phyloP scores from a whole-genome alignment of 1,140 invertebrate genomes.

The Bombus pascuorum region DNA sequence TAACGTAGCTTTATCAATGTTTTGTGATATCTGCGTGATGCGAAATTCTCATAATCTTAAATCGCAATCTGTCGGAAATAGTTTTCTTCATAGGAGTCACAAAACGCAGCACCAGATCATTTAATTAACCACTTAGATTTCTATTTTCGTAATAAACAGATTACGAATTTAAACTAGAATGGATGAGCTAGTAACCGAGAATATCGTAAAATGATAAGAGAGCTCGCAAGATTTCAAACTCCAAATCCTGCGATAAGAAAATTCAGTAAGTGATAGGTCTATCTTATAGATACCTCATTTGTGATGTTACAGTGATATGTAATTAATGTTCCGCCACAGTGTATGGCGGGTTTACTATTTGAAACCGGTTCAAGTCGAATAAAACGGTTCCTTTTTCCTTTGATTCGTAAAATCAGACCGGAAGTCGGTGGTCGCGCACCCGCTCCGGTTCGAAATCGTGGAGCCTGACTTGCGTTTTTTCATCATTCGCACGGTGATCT shows the following conservation, averaged over 20 bases:
- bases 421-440: conserved; percentile 55
- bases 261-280: neutral
- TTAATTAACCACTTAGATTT: too few relatives aligned
- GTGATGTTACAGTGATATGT: conserved; percentile 25
- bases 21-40: neutral
- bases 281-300: too few relatives aligned
- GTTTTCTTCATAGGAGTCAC: too few relatives aligned
- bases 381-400: conserved; percentile 57
- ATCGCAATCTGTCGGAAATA: too few relatives aligned
- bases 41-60: too few relatives aligned
- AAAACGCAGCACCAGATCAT: too few relatives aligned
- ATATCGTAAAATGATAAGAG: neutral
- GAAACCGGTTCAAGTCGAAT: conserved; percentile 39
- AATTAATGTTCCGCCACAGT: conserved; percentile 58
- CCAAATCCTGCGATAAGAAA: neutral
- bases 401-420: conserved; percentile 66
- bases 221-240: neutral
- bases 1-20: too few relatives aligned
- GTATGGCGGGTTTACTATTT: conserved; percentile 33
- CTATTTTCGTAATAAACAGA: too few relatives aligned
- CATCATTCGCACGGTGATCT: conserved; percentile 45
- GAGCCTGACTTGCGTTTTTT: conserved; percentile 51
- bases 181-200: neutral
- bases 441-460: conserved; percentile 55
- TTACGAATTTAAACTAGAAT: too few relatives aligned